Base-by-base conservation (phyloP, 2,113 vertebrate species). In the Tragelaphus imberbis region DNA sequence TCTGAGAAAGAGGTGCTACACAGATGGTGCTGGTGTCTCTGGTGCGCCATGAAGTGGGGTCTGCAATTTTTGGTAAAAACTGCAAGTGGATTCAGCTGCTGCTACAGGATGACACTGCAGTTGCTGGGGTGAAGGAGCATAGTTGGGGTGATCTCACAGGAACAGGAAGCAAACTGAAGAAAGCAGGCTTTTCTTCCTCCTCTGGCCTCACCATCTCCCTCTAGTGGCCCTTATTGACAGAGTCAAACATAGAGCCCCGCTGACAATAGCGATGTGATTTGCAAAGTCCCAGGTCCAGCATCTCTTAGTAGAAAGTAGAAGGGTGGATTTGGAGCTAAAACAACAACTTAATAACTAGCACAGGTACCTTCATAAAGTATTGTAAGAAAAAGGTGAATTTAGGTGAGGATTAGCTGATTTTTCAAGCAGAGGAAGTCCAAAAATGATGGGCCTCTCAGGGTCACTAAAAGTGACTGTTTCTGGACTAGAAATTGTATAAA, bases 151-250 rank as follows among this genome's bases (percentile, higher is more conserved):
- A 65, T 40, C 77, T 95, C 58, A 88, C 44, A 49, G 51, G 87
- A 94, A 94, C 56, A 58, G 79, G 89, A 97, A 95, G 55, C 77
- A 25, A 36, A n/a, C 19, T 13, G 40, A 77, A 87, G 40, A n/a
- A 88, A 44, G 17, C 36, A 81, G 71, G 56, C 10, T 17, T 25
- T 28, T 51, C 68, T 58, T 91, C 88, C 33, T 88, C 90, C 80
- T 95, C 75, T 36, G 33, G 44, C 44, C 47, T 95, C 92, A 87
- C 55, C 85, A 49, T 75, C 93, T 80, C 97, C 97, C 97, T 91
- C 98, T 97, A 27, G 96, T 94, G 98, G 95, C 75, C 56, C 15
- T 30, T 90, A 65, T 17, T 92, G 44, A 80, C 49, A 97, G 56
- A 95, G 49, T n/a, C 75, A 85, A 75, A 63, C 7, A 19, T 5